Evolutionary conservation across 2,113 vertebrate species (phyloP).

Genomic region (Telmatochromis sp.): DNA sequence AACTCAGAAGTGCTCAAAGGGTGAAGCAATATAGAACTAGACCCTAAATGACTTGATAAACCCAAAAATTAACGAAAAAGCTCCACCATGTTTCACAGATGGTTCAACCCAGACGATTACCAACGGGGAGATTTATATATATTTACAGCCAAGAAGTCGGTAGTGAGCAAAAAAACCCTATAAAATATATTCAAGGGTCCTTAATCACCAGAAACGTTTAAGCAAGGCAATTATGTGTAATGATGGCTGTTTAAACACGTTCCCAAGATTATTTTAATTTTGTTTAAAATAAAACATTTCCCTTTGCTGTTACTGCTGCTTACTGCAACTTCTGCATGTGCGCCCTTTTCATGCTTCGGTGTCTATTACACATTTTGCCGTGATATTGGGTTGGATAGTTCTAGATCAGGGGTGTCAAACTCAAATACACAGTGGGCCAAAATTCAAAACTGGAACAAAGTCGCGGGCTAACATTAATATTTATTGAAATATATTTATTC

Average conservation of each 20-base stretch:
- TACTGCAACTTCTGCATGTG: neutral
- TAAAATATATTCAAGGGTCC: neutral
- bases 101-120: neutral
- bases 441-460: too few species aligned
- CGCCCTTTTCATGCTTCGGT: neutral
- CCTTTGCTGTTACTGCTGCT: neutral
- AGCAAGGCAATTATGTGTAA: neutral
- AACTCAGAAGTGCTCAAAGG: neutral
- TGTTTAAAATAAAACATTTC: neutral
- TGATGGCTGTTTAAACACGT: accelerated
- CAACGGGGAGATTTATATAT: neutral
- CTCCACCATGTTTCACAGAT: neutral
- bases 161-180: neutral
- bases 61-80: neutral
- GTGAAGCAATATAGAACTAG: neutral
- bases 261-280: neutral
- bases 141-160: neutral
- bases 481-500: too few species aligned
- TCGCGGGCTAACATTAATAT: too few species aligned
- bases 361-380: neutral
- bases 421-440: too few species aligned
- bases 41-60: neutral
- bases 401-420: neutral
- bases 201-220: neutral
- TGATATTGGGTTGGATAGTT: neutral